Evolutionary conservation across 2,113 vertebrate species (phyloP), one percentile per base, ranked within the genome.

Genomic region (Xiphorhynchus elegans): DNA sequence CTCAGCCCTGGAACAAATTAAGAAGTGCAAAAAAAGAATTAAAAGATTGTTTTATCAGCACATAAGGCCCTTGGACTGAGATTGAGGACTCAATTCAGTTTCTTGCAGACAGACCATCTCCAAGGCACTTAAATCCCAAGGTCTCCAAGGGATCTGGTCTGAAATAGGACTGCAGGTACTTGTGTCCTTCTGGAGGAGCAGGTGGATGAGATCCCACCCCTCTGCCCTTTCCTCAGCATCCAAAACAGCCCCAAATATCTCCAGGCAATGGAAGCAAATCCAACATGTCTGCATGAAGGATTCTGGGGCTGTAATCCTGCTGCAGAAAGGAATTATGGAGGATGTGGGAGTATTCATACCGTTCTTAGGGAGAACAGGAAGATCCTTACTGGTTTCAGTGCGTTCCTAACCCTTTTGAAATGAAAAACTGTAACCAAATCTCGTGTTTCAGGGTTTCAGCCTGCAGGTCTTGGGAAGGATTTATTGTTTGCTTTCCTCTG

Each of bases 401-500:
- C 0, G 3, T 93, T 95, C 69, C 74, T 78, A 79, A 68, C 66
- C 44, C 49, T 75, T 74, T 85, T 40, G 18, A 76, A 95, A 80
- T 47, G 55, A 68, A 92, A 93, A 10, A 6, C 67, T 90, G 55
- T 42, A 92, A 88, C 88, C 63, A 82, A 94, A 90, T 94, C 88
- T 95, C 64, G 26, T 80, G 85, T 90, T 90, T 95, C 88, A 95
- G 79, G 25, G 50, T 87, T 94, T 92, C 72, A 94, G 82, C 79
- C 82, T 93, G 72, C 70, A 85, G 82, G 55, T 75, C 63, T 87
- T 80, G 58, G 72, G 85, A 88, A 88, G 79, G 88, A 92, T 94
- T 96, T 97, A 80, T 94, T 94, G 56, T 95, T 94, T 94, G 78
- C 83, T 93, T 96, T 94, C 72, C 72, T 95, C 83, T 86, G 72